Evolutionary conservation across 1,140 invertebrate species (phyloP).

Genomic region (Panagrolaimus sp.): DNA sequence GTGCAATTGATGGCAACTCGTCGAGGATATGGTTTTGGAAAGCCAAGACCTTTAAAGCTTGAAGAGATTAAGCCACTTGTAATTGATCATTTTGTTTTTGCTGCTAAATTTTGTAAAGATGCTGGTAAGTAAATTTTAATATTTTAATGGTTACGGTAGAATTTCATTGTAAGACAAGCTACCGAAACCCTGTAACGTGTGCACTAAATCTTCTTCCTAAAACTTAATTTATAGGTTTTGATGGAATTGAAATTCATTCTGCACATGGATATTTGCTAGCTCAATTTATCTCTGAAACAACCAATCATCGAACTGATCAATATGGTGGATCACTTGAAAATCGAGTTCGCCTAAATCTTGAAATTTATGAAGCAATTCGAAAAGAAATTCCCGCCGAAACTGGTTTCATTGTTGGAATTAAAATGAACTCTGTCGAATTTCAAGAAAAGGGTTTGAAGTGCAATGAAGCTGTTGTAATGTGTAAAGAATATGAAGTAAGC

Average conservation of each 20-base stretch:
- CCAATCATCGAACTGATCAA: constrained; percentile 22
- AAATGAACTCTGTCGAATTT: constrained; percentile 24
- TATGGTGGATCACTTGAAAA: constrained; percentile 29
- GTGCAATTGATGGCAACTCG: not conserved
- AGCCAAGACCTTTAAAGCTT: not conserved
- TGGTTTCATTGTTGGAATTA: constrained; percentile 19
- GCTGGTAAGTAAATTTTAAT: not conserved
- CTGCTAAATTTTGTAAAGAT: constrained; percentile 3
- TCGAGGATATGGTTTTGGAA: not conserved
- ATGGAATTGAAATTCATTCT: constrained; percentile 21
- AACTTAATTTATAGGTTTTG: constrained; percentile 19
- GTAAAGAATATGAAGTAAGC: not conserved
- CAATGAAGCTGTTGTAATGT: not conserved
- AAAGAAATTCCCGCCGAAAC: constrained; percentile 1
- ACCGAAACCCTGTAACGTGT: too few relatives aligned
- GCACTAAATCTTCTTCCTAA: too few relatives aligned
- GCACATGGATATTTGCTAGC: constrained; percentile 29
- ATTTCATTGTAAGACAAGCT: too few relatives aligned
- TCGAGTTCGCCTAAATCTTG: constrained; percentile 18
- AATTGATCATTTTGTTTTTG: constrained; percentile 3
- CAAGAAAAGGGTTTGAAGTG: not conserved
- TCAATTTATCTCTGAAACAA: constrained; percentile 22
- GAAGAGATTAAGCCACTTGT: constrained; percentile 5
- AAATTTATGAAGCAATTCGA: constrained; percentile 17
- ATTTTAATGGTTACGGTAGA: too few relatives aligned